Conservation (phyloP, 2,113 vertebrate species). For the Cyanoramphus novaezelandiae region DNA sequence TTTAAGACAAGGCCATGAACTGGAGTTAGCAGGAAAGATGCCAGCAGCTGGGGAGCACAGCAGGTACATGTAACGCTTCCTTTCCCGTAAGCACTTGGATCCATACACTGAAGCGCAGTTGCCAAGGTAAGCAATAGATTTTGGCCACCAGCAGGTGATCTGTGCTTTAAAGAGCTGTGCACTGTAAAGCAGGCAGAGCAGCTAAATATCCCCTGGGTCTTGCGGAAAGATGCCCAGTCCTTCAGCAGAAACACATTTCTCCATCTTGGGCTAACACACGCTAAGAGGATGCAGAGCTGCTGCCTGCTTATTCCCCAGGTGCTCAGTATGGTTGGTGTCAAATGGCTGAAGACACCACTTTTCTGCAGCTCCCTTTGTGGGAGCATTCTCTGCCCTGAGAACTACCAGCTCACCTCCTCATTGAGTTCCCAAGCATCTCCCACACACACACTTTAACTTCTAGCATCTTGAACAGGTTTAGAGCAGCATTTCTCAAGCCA, state of each 20-base stretch:
- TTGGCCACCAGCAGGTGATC: conserved; percentile 1
- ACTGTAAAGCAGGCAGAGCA: background rate
- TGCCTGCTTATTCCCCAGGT: rapidly evolving
- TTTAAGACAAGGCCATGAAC: background rate
- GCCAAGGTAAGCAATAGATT: conserved; percentile 22
- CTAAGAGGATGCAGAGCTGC: background rate
- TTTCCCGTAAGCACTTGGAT: conserved; percentile 4
- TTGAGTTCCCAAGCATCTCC: background rate
- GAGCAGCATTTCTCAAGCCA: background rate
- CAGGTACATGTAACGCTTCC: background rate
- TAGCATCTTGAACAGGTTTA: background rate
- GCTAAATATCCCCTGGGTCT: rapidly evolving
- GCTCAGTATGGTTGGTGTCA: rapidly evolving
- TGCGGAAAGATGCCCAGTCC: background rate
- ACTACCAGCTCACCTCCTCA: rapidly evolving
- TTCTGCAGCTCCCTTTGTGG: background rate
- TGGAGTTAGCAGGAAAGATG: background rate
- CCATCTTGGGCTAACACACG: rapidly evolving
- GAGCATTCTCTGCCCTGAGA: rapidly evolving
- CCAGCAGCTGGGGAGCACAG: background rate
- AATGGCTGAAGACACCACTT: rapidly evolving
- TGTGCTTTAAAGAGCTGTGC: background rate
- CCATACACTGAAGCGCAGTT: rapidly evolving
- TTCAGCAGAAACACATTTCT: background rate
- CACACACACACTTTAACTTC: background rate